Conservation (phyloP, 2,888 invertebrate species). For the Apodemia zela region DNA sequence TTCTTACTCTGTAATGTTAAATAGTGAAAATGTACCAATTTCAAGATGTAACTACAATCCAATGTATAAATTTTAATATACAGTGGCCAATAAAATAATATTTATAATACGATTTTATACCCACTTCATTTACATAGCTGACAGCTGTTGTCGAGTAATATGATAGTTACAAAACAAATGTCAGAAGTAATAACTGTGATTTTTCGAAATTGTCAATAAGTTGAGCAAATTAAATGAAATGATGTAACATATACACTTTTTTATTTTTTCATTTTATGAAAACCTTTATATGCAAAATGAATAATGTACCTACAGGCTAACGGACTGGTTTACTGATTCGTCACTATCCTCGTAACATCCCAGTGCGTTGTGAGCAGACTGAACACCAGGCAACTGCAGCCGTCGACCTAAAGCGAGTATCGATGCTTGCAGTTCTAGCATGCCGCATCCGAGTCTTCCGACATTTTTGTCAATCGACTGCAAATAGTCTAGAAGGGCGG, state of each 20-base stretch:
- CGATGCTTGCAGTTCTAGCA: too few species aligned
- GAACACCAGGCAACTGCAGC: too few species aligned
- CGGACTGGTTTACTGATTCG: too few species aligned
- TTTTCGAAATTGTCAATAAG: constrained; percentile 80
- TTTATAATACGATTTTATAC: constrained; percentile 77
- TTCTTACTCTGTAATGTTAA: constrained; percentile 31
- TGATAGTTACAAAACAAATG: constrained; percentile 71
- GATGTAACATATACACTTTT: constrained; percentile 47
- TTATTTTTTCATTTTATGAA: constrained; percentile 23
- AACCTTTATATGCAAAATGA: not conserved
- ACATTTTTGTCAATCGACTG: too few species aligned
- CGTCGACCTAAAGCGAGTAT: too few species aligned
- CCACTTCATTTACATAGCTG: constrained; percentile 73
- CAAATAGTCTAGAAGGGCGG: too few species aligned
- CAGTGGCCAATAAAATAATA: constrained; percentile 77
- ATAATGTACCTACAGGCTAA: too few species aligned
- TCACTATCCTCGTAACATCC: too few species aligned
- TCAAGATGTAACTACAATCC: constrained; percentile 53
- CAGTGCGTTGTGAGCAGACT: too few species aligned
- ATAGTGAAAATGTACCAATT: constrained; percentile 34
- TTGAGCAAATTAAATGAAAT: constrained; percentile 78
- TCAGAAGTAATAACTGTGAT: constrained; percentile 78
- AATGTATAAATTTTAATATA: constrained; percentile 64
- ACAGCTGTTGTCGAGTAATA: constrained; percentile 67
- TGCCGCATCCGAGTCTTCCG: too few species aligned